These are phyloP conservation scores for Channa striata DNA, from an alignment of 2,797 vertebrate genomes.

Conservation along the genomic window DNA sequence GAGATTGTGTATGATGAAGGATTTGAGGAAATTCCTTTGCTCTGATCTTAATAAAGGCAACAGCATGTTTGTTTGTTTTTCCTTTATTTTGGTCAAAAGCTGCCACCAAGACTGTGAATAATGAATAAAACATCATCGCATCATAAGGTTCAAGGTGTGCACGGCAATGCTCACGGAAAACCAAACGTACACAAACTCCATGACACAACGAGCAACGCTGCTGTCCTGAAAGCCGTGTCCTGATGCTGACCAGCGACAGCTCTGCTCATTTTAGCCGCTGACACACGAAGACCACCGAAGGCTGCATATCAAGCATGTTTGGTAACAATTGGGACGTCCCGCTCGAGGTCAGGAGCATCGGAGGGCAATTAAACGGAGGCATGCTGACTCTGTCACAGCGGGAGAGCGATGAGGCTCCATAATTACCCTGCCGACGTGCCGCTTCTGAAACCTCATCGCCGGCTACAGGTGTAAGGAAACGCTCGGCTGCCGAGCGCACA, in stretches of 20 bases:
- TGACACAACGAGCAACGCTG: neutral
- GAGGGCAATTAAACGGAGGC: constrained; percentile 70
- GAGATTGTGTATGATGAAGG: constrained; percentile 52
- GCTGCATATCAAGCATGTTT: constrained; percentile 44
- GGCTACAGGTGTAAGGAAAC: constrained; percentile 48
- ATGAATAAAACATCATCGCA: constrained; percentile 34
- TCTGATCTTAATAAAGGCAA: constrained; percentile 36
- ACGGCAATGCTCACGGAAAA: neutral
- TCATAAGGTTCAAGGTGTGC: constrained; percentile 18
- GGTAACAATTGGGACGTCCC: constrained; percentile 58
- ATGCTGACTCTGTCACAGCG: constrained; percentile 63
- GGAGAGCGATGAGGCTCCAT: constrained; percentile 46
- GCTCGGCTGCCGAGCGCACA: constrained; percentile 39
- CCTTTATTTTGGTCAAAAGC: constrained; percentile 31
- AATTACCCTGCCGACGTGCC: constrained; percentile 58
- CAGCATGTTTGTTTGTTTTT: constrained; percentile 21
- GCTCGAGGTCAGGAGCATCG: constrained; percentile 61
- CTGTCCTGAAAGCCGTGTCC: neutral
- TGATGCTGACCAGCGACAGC: constrained; percentile 25
- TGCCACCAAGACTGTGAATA: constrained; percentile 40
- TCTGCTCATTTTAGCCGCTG: constrained; percentile 35
- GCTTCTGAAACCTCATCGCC: constrained; percentile 41
- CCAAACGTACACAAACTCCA: neutral
- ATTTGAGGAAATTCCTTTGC: constrained; percentile 53
- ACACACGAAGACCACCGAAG: constrained; percentile 31